Evolutionary conservation across 2,888 invertebrate species (phyloP).

Genomic region (Clostera curtula): DNA sequence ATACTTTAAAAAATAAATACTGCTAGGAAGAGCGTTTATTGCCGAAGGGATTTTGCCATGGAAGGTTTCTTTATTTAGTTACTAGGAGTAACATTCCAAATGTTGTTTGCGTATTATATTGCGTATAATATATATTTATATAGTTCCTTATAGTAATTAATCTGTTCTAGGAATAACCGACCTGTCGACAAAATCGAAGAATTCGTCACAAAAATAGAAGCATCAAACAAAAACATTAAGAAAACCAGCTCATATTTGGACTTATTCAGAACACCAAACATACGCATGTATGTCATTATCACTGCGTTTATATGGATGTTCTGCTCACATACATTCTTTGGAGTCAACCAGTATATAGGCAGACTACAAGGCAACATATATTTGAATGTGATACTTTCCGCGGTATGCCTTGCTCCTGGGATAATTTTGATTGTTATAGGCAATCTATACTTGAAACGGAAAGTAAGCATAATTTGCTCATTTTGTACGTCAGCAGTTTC

Average conservation of each 20-base stretch:
- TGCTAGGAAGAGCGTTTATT: no score
- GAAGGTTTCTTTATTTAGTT: not conserved
- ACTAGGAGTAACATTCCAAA: not conserved
- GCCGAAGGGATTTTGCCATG: not conserved
- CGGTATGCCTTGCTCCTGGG: slow-evolving; percentile 40
- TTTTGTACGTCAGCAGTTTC: slow-evolving; percentile 45
- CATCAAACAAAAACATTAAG: slow-evolving; percentile 24
- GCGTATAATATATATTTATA: no score
- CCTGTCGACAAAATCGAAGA: slow-evolving; percentile 43
- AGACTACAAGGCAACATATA: slow-evolving; percentile 87
- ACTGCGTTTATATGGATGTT: slow-evolving; percentile 85
- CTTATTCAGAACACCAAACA: slow-evolving; percentile 79
- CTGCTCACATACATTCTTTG: slow-evolving; percentile 88
- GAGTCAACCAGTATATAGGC: slow-evolving; percentile 86
- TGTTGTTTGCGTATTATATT: not conserved
- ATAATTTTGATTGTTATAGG: slow-evolving; percentile 42
- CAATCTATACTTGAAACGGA: slow-evolving; percentile 44
- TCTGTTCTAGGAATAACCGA: slow-evolving; percentile 55
- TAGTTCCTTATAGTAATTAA: no score
- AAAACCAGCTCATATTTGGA: slow-evolving; percentile 56
- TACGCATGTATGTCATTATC: slow-evolving; percentile 79
- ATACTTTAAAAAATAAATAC: no score
- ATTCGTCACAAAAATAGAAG: slow-evolving; percentile 46
- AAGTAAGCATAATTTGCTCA: slow-evolving; percentile 39
- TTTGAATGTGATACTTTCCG: slow-evolving; percentile 85